Evolutionary conservation across 2,113 vertebrate genomes (phyloP), one percentile per base, ranked within the genome.

Genomic region (Danio rerio): DNA sequence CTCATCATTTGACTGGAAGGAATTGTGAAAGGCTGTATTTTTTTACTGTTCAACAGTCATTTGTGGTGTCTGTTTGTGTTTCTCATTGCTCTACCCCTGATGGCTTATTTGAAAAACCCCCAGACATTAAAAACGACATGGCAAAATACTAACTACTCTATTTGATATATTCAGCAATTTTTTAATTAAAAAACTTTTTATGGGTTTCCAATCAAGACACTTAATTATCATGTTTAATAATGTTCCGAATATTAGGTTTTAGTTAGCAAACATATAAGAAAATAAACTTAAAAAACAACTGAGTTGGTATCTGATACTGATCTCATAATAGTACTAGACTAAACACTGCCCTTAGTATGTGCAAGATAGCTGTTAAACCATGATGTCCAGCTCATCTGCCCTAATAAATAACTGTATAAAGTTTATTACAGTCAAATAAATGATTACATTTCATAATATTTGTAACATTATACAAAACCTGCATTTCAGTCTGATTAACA

Each of bases 1-100:
- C 81, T 49, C 18, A 76, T 65, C 81, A 13, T 82, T 74, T n/a
- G 80, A 65, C 70, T 65, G 47, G 50, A 66, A 66, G 10, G 59
- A 40, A 31, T 49, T 68, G 61, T 74, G 21, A n/a, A 61, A 81
- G 65, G 63, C 55, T 69, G 55, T 10, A 16, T 47, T 77, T 45
- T 43, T 65, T 55, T 50, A 42, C 71, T 6, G 6, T 78, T 63
- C 5, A 40, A 13, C 21, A 78, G 76, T 53, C 16, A 18, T 66
- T 78, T 78, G 74, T 62, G 59, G 20, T 10, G 78, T 70, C 31
- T 58, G 62, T 79, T 50, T 68, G 49, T 66, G 31, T 79, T n/a
- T 66, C 18, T 75, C 72, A 47, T 43, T 47, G 42, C 55, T 13
- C 20, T 77, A 3, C 13, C 16, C 43, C 18, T 62, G 20, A 50